These are phyloP conservation scores for Hemicentrotus pulcherrimus DNA, from an alignment of 35 echinoderm and acorn worm genomes.

Conservation along the genomic window DNA sequence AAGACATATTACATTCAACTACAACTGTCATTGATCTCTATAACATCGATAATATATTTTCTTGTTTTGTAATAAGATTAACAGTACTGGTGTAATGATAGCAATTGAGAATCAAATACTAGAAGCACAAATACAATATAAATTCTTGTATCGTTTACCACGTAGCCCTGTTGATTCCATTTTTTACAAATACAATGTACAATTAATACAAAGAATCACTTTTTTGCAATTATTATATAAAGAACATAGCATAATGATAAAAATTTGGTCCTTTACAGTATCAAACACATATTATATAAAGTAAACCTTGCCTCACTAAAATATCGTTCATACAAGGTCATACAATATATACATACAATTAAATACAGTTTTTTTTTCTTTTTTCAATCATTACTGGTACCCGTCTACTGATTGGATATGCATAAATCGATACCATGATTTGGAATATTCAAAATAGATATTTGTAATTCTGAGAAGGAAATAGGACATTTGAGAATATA, in stretches of 20 bases:
- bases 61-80: background rate
- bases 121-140: background rate
- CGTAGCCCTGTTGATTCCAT: background rate
- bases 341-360: background rate
- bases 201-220: background rate
- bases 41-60: background rate
- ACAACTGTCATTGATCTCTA: background rate
- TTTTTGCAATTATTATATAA: too few species aligned
- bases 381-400: background rate
- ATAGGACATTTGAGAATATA: too few species aligned
- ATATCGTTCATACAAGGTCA: too few species aligned
- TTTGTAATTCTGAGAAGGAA: too few species aligned
- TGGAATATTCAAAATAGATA: too few species aligned
- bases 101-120: background rate
- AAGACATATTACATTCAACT: background rate
- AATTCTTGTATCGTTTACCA: background rate
- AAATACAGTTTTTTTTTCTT: background rate
- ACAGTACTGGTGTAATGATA: background rate
- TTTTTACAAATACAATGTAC: background rate
- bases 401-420: too few species aligned
- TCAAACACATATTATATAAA: background rate
- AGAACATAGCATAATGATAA: too few species aligned
- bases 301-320: background rate
- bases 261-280: background rate
- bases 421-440: too few species aligned